phyloP scores from a whole-genome alignment of 2,888 invertebrate genomes.

The Aleiodes leptofemur region DNA sequence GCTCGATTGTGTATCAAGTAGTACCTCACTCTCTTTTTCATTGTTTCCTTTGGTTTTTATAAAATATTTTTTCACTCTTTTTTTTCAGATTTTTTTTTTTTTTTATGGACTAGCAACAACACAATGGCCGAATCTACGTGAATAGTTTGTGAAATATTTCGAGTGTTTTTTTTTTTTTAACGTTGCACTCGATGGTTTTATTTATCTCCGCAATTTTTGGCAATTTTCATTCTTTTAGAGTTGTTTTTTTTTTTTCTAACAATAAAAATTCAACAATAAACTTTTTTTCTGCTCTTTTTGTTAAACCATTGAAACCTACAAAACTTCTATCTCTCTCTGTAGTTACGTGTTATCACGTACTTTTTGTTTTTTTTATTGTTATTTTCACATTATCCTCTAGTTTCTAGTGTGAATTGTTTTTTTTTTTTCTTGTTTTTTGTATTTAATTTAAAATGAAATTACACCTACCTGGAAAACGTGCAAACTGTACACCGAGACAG shows the following conservation, averaged over 20 bases:
- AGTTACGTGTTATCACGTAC: too few relatives aligned
- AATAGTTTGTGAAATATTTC: slow-evolving; percentile 36
- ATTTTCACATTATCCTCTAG: too few relatives aligned
- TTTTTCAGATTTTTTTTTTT: neutral
- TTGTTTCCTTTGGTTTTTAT: slow-evolving; percentile 12
- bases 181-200: neutral
- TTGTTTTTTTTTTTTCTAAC: too few relatives aligned
- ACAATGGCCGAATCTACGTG: slow-evolving; percentile 21
- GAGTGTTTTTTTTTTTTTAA: slow-evolving; percentile 11
- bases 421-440: too few relatives aligned
- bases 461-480: slow-evolving; percentile 82
- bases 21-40: slow-evolving; percentile 21
- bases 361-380: too few relatives aligned
- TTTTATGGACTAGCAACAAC: slow-evolving; percentile 8
- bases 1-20: slow-evolving; percentile 40
- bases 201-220: slow-evolving; percentile 8
- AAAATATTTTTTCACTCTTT: neutral
- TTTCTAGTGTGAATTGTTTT: too few relatives aligned
- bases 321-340: too few relatives aligned
- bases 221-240: too few relatives aligned
- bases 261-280: too few relatives aligned
- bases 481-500: slow-evolving; percentile 84
- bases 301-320: too few relatives aligned
- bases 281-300: too few relatives aligned
- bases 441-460: neutral